Percentiles rank a stretch among this genome's conserved stretches.
Conservation (phyloP, 2,888 invertebrate genomes). For the Bombylius discolor region DNA sequence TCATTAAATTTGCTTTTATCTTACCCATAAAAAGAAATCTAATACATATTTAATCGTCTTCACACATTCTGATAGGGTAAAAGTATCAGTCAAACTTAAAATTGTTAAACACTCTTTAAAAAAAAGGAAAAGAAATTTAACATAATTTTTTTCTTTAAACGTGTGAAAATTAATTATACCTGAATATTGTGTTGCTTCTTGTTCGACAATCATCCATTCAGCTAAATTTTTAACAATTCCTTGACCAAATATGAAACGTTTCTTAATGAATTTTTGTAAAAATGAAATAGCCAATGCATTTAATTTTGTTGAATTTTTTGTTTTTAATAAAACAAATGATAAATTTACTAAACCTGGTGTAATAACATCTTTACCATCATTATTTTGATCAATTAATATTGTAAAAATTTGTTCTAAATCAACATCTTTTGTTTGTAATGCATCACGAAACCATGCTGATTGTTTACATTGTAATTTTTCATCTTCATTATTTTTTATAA, state of each 20-base stretch:
- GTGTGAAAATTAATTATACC: slow-evolving; percentile 29
- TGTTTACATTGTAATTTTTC: slow-evolving; percentile 34
- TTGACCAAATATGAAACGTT: slow-evolving; percentile 41
- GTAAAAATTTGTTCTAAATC: slow-evolving; percentile 28
- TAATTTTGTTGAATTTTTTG: slow-evolving; percentile 30
- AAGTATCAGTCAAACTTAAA: slow-evolving; percentile 31
- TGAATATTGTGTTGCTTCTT: slow-evolving; percentile 43
- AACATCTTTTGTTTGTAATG: slow-evolving; percentile 24
- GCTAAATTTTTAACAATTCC: slow-evolving; percentile 43
- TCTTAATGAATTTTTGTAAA: slow-evolving; percentile 44
- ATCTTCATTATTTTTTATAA: slow-evolving; percentile 34
- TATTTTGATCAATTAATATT: slow-evolving; percentile 33
- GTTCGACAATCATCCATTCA: slow-evolving; percentile 43
- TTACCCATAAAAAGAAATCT: slow-evolving; percentile 31
- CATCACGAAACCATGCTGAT: slow-evolving; percentile 43
- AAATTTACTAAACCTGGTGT: slow-evolving; percentile 42
- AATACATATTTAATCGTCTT: slow-evolving; percentile 30
- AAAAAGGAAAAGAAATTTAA: background rate
- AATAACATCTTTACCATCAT: slow-evolving; percentile 31
- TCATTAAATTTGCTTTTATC: background rate
- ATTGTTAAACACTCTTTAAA: slow-evolving; percentile 28
- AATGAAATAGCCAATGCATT: slow-evolving; percentile 42
- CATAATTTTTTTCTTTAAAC: too few relatives aligned
- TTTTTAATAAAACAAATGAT: slow-evolving; percentile 37
- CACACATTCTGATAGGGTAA: slow-evolving; percentile 32